Evolutionary conservation across 2,888 invertebrate genomes (phyloP).

Genomic region (Trypoxylon attenuatum): DNA sequence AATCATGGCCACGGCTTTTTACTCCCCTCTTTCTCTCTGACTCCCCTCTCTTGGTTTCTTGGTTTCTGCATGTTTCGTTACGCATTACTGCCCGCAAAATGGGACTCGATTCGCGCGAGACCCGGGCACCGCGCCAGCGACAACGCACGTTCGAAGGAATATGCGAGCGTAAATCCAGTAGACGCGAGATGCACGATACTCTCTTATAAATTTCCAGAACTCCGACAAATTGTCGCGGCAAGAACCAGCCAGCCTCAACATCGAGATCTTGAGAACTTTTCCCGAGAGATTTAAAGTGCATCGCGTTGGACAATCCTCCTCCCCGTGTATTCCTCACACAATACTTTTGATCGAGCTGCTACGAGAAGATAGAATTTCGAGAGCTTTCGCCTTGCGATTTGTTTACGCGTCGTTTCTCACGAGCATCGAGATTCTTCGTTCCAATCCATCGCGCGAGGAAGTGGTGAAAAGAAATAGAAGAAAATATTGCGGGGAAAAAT

Average conservation of each 20-base stretch:
- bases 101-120: constrained; percentile 14
- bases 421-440: too few species aligned
- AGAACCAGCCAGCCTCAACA: constrained; percentile 10
- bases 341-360: too few species aligned
- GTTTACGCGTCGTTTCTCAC: too few species aligned
- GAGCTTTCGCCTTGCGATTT: too few species aligned
- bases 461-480: too few species aligned
- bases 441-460: too few species aligned
- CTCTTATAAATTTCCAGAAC: constrained; percentile 58
- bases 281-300: neutral
- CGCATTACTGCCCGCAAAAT: constrained; percentile 17
- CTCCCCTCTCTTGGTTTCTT: too few species aligned
- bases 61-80: constrained; percentile 9
- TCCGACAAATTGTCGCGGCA: constrained; percentile 11
- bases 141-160: constrained; percentile 37
- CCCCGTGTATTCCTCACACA: too few species aligned
- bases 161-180: neutral
- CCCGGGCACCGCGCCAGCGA: constrained; percentile 60
- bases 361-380: too few species aligned
- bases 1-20: constrained; percentile 25
- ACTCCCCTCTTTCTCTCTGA: too few species aligned
- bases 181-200: constrained; percentile 29
- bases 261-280: constrained; percentile 6
- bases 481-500: too few species aligned
- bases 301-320: too few species aligned